Percentiles rank a stretch among this genome's conserved stretches.
These are phyloP conservation scores for Pteronotus mesoamericanus DNA, from an alignment of 2,797 vertebrate species.

Conservation along the genomic window DNA sequence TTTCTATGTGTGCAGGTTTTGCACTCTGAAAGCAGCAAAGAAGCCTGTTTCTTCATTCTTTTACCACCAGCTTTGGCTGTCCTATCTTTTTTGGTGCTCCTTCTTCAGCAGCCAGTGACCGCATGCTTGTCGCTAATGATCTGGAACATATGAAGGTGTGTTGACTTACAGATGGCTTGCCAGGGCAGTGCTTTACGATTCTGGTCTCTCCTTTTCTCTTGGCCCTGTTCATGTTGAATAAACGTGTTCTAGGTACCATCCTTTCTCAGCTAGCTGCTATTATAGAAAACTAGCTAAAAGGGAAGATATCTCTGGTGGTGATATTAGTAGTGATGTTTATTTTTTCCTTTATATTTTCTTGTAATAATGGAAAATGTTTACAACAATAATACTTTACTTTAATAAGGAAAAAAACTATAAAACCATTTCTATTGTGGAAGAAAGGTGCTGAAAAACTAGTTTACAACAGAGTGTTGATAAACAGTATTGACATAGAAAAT, in stretches of 20 bases:
- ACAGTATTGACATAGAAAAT: background rate
- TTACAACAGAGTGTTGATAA: background rate
- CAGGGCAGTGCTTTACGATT: background rate
- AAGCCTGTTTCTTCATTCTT: background rate
- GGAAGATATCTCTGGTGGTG: background rate
- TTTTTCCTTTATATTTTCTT: slow-evolving; percentile 11
- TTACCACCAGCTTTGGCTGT: background rate
- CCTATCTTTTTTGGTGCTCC: background rate
- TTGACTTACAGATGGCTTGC: background rate
- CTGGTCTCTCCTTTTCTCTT: background rate
- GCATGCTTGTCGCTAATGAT: background rate
- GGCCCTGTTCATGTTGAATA: background rate
- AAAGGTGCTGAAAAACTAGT: background rate
- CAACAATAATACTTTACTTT: background rate
- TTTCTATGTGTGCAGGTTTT: background rate
- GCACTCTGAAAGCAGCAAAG: background rate
- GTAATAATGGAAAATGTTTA: slow-evolving; percentile 19
- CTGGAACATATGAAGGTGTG: background rate
- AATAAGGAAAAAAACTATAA: background rate
- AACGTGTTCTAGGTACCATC: background rate
- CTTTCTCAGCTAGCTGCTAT: background rate
- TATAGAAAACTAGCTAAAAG: background rate
- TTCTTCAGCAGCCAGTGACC: background rate
- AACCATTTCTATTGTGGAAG: background rate
- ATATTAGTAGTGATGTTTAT: background rate